Conservation (phyloP, 2,888 invertebrate species). For the Acanthoscelides obtectus region DNA sequence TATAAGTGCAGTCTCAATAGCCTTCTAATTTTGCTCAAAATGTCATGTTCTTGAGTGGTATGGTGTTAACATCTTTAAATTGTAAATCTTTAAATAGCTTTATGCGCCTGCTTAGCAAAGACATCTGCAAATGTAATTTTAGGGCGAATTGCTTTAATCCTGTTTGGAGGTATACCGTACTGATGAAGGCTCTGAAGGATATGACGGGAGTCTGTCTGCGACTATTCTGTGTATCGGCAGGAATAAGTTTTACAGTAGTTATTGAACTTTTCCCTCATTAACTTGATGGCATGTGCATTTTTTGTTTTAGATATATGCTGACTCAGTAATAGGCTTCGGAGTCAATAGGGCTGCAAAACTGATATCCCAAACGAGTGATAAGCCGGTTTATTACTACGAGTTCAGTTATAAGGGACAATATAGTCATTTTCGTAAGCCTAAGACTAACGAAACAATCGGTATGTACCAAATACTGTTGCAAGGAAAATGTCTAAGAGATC, state of each 20-base stretch:
- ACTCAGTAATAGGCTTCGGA: slow-evolving; percentile 56
- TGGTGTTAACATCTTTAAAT: too few relatives aligned
- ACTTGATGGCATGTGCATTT: not conserved
- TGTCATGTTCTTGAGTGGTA: not conserved
- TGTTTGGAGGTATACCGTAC: too few relatives aligned
- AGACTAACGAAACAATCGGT: slow-evolving; percentile 35
- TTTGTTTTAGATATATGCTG: slow-evolving; percentile 52
- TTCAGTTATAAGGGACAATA: slow-evolving; percentile 60
- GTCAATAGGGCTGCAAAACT: slow-evolving; percentile 59
- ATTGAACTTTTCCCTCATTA: not conserved
- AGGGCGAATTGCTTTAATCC: too few relatives aligned
- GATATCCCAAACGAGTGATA: slow-evolving; percentile 52
- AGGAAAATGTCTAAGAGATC: too few relatives aligned
- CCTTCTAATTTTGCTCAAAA: not conserved
- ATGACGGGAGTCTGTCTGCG: not conserved
- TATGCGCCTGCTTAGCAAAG: too few relatives aligned
- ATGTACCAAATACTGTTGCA: too few relatives aligned
- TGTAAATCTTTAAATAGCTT: too few relatives aligned
- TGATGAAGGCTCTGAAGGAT: too few relatives aligned
- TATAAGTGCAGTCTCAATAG: not conserved
- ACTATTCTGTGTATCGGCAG: too few relatives aligned
- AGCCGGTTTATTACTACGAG: slow-evolving; percentile 57
- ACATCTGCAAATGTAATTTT: too few relatives aligned
- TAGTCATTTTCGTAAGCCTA: slow-evolving; percentile 55
- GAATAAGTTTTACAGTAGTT: too few relatives aligned